Percentiles rank a stretch among this genome's conserved stretches.
These are phyloP conservation scores for Callionymus lyra DNA, from an alignment of 2,113 vertebrate species.

Conservation along the genomic window DNA sequence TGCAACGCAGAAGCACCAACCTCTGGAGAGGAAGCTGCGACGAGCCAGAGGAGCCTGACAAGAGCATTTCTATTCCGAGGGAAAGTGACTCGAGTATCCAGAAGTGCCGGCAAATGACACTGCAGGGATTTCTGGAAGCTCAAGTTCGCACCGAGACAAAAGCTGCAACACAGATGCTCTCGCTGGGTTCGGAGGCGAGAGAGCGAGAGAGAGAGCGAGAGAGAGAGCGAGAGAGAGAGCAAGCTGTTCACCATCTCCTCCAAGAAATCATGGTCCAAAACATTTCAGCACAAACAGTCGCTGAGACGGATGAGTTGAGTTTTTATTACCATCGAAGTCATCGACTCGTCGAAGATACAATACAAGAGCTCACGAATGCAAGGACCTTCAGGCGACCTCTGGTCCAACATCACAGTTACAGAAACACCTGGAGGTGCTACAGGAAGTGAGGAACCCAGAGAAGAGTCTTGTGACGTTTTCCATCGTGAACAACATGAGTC, in stretches of 20 bases:
- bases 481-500: too few relatives aligned
- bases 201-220: slow-evolving; percentile 17
- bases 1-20: slow-evolving; percentile 5
- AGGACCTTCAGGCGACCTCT: slow-evolving; percentile 42
- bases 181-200: slow-evolving; percentile 11
- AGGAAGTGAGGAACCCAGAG: slow-evolving; percentile 31
- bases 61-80: slow-evolving; percentile 21
- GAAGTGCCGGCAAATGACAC: slow-evolving; percentile 40
- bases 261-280: slow-evolving; percentile 15
- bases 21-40: slow-evolving; percentile 18
- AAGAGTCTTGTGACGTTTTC: too few relatives aligned
- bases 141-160: slow-evolving; percentile 33
- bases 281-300: too few relatives aligned
- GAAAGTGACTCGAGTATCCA: slow-evolving; percentile 21
- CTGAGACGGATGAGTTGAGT: slow-evolving; percentile 22
- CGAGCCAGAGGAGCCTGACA: slow-evolving; percentile 12
- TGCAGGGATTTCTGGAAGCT: slow-evolving; percentile 26
- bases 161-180: slow-evolving; percentile 43
- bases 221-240: slow-evolving; percentile 19
- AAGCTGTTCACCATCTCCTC: slow-evolving; percentile 20
- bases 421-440: slow-evolving; percentile 48
- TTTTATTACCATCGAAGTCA: slow-evolving; percentile 69
- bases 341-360: slow-evolving; percentile 59
- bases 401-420: slow-evolving; percentile 53
- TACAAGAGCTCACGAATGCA: slow-evolving; percentile 56